phyloP scores from a whole-genome alignment of 2,113 vertebrate genomes.

The Elanoides forficatus region DNA sequence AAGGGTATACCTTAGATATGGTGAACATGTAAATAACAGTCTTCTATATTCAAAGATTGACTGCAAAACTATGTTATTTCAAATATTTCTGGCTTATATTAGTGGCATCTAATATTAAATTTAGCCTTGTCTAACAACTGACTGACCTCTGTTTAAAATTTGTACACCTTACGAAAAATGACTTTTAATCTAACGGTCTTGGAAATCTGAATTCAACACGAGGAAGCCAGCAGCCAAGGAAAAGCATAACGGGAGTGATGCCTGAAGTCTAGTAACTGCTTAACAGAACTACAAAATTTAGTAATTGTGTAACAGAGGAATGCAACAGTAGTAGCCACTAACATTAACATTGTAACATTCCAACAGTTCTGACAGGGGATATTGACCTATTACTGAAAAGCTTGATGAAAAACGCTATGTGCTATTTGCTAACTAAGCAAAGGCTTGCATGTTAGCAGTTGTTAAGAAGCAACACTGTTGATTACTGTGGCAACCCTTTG shows the following conservation, averaged over 20 bases:
- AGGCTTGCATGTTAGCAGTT: not conserved
- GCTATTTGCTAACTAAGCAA: not conserved
- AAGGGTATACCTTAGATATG: not conserved
- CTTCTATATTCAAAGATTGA: not conserved
- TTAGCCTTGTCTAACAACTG: not conserved
- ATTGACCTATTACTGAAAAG: not conserved
- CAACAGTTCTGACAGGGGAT: not conserved
- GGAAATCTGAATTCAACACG: rapidly evolving
- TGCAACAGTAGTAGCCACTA: not conserved
- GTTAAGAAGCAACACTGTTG: not conserved
- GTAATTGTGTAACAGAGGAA: not conserved
- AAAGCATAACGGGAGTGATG: rapidly evolving
- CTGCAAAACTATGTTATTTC: not conserved
- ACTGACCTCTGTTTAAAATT: not conserved
- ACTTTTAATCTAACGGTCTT: not conserved
- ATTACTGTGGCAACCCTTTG: not conserved
- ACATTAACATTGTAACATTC: not conserved
- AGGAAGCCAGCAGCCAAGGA: not conserved
- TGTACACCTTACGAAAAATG: not conserved
- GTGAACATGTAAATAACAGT: not conserved
- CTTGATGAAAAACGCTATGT: not conserved
- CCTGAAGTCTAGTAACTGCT: not conserved
- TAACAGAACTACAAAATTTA: not conserved
- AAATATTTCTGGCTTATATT: not conserved
- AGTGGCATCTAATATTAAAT: not conserved